Base-by-base conservation (phyloP, 2,888 invertebrate species). In the Orgyia antiqua region DNA sequence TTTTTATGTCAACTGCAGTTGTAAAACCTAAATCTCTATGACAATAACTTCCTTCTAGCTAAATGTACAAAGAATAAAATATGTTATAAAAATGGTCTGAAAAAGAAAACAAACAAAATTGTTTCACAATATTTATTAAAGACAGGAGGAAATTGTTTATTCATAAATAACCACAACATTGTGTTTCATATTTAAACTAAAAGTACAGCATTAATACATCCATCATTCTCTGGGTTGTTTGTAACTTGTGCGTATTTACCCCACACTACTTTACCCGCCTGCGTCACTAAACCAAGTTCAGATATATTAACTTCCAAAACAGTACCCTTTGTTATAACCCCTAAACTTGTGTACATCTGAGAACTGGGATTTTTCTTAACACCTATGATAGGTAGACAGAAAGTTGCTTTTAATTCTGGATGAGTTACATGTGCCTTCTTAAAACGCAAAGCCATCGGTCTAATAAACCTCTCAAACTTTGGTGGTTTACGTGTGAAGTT, bases 201-300 rank as follows among this genome's bases (percentile, higher is more conserved):
- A 39, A 99, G 89, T 39, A 99, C 96, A 68, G 99, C 98, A 88
- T 99, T 99, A 38, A 99, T 98, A 67, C 98, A 99, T 10, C 99
- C 99, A 88, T 99, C 99, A 83, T 99, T 99, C 78, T 99, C 99
- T 0, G 99, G 99, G 84, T 99, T 96, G 78, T 99, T 99, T 0
- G 99, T 99, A 10, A 99, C 98, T 82, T 99, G 99, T 0, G 99
- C 99, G 72, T 97, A 99, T 88, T 99, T 99, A 36, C 99, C 99
- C 99, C 99, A 99, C 1, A 99, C 97, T 27, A 99, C 98, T 90
- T 98, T 99, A 38, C 99, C 99, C 5, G 96, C 95, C 73, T 98
- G 98, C 1, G 99, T 99, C 1, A 99, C 99, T 41, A 99, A 88
- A 87, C 99, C 99, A 42, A 99, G 88, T 80, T 99, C 99, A 4